Conservation (phyloP, 2,113 vertebrate genomes). For the Axis porcinus region DNA sequence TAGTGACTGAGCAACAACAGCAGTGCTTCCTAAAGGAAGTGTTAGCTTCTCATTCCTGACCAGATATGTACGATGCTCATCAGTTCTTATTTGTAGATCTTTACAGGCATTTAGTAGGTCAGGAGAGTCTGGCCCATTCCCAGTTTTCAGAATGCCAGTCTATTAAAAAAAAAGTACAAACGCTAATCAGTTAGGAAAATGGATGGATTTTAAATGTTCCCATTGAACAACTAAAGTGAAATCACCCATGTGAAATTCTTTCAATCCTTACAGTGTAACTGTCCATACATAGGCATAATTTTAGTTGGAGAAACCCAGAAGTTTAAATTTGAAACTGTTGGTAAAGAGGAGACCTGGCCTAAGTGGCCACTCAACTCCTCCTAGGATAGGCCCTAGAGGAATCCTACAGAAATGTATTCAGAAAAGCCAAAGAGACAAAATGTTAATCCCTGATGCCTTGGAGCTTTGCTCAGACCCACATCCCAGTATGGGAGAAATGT, state of each 20-base stretch:
- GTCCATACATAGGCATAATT: background rate
- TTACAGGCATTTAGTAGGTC: background rate
- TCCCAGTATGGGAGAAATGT: background rate
- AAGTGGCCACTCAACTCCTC: fast-evolving
- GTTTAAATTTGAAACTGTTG: background rate
- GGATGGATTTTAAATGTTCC: background rate
- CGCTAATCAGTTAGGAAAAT: background rate
- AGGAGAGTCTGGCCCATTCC: background rate
- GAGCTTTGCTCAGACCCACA: background rate
- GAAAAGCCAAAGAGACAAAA: background rate
- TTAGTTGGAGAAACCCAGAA: background rate
- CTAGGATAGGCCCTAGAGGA: background rate
- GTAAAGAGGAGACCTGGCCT: background rate
- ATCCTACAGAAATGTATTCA: background rate
- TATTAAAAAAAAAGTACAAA: background rate
- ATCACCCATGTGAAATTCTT: background rate
- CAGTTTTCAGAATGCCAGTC: background rate
- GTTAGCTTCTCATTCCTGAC: background rate
- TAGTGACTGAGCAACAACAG: background rate
- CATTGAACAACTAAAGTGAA: background rate
- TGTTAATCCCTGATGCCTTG: background rate
- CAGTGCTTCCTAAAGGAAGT: background rate
- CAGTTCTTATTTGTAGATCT: background rate
- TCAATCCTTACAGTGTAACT: background rate
- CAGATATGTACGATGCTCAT: background rate